A percentile compares a stretch with the other conserved stretches of the same genome.
phyloP scores from a whole-genome alignment of 1,140 invertebrate species.

The Melanaphis sacchari region DNA sequence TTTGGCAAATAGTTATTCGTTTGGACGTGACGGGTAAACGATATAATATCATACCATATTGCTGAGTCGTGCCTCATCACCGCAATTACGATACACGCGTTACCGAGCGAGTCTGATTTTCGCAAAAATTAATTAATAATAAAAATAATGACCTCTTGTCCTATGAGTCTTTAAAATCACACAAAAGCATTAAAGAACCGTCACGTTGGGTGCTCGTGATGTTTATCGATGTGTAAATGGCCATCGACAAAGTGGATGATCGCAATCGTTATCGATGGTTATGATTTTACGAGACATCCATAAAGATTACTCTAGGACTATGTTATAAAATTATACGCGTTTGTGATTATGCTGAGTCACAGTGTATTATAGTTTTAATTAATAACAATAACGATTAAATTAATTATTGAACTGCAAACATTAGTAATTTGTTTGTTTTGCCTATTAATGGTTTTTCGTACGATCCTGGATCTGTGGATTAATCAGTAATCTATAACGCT shows the following conservation, averaged over 20 bases:
- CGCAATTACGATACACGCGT: background rate
- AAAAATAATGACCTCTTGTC: background rate
- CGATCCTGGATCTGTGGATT: background rate
- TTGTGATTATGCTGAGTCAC: no score
- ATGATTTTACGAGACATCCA: background rate
- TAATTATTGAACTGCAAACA: background rate
- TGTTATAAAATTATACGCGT: no score
- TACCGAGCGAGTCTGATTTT: background rate
- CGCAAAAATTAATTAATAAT: background rate
- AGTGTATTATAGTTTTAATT: no score
- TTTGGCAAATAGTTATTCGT: background rate
- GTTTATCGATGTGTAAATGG: background rate
- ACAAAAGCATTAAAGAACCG: background rate
- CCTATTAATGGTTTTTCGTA: background rate
- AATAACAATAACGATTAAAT: no score
- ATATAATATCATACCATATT: background rate
- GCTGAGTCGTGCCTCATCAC: background rate
- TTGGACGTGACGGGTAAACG: background rate
- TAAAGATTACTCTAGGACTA: no score
- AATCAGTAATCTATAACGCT: background rate
- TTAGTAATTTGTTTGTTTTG: background rate
- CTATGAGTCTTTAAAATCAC: background rate
- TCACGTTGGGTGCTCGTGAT: background rate
- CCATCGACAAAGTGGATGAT: background rate
- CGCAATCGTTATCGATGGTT: background rate